Conservation (phyloP, 2,888 invertebrate species). For the Psylliodes chrysocephalus region DNA sequence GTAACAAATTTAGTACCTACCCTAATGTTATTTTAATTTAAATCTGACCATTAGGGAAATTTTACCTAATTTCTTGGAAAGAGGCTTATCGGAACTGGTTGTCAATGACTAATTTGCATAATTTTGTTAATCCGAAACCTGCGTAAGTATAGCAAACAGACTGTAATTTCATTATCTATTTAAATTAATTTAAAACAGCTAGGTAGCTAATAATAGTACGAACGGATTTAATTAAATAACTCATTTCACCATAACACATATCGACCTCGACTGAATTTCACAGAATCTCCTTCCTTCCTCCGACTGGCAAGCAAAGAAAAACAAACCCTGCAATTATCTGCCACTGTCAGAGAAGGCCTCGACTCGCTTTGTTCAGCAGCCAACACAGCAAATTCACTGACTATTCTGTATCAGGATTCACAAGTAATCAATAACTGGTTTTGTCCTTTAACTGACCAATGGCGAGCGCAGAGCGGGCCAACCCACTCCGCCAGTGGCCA, state of each 20-base stretch:
- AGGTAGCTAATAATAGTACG: too few species aligned
- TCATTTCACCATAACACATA: not conserved
- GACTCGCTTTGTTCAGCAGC: slow-evolving; percentile 4
- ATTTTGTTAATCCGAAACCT: too few species aligned
- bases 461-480: slow-evolving; percentile 47
- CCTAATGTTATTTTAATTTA: too few species aligned
- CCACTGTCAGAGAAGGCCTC: not conserved
- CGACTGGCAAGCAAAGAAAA: slow-evolving; percentile 16
- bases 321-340: slow-evolving; percentile 15
- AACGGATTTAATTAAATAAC: too few species aligned
- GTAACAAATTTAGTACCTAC: too few species aligned
- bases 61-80: too few species aligned
- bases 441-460: slow-evolving; percentile 56
- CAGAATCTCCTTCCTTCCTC: slow-evolving; percentile 8
- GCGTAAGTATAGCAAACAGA: too few species aligned
- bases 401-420: slow-evolving; percentile 10
- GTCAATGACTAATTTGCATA: too few species aligned
- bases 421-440: slow-evolving; percentile 46
- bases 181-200: too few species aligned
- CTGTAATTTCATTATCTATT: too few species aligned
- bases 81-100: too few species aligned
- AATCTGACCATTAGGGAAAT: too few species aligned
- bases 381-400: not conserved
- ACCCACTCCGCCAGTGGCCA: slow-evolving; percentile 29
- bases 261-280: slow-evolving; percentile 14